Evolutionary conservation across 1,140 invertebrate genomes (phyloP), one percentile per base, ranked within the genome.

Genomic region (Drosophila repleta): DNA sequence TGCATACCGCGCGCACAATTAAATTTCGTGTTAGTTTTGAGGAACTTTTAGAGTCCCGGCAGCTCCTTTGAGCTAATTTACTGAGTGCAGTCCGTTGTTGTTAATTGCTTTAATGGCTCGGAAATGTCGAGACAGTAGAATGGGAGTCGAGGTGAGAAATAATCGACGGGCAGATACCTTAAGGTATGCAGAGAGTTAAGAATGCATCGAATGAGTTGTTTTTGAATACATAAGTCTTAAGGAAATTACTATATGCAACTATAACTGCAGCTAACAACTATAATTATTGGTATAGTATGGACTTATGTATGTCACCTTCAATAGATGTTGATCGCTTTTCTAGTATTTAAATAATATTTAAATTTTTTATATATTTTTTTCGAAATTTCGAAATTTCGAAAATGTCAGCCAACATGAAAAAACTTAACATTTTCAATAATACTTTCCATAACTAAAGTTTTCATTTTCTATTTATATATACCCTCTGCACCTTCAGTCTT

Each of bases 31-130:
- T 80, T 75, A 74, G 71, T 84, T 84, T 85, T 77, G 32, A 53
- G 58, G 46, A 15, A 57, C 32, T 17, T 37, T 45, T 18, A 32
- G 29, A 4, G 35, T 37, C 35, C 48, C 29, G 26, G 13, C 13
- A 39, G 20, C 56, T 57, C 18, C 35, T 37, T 41, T 49, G 41
- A 51, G 84, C 84, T 81, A 89, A 89, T 89, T 89, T 84, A 88
- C 71, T 81, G 55, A 72, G 43, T 70, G 53, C 63, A 63, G 24
- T 57, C 10, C 46, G 45, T 35, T 39, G 17, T 69, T 84, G 87
- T 89, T 89, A 89, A 89, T 89, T 89, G 85, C 74, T 81, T 89
- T 81, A 89, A 89, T 89, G 85, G 84, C 70, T 71, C 74, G 85
- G 82, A 89, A 89, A 89, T 84, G 69, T 77, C 32, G 46, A 35